Evolutionary conservation across 2,113 vertebrate species (phyloP).

Genomic region (Mesoclemmys tuberculata): DNA sequence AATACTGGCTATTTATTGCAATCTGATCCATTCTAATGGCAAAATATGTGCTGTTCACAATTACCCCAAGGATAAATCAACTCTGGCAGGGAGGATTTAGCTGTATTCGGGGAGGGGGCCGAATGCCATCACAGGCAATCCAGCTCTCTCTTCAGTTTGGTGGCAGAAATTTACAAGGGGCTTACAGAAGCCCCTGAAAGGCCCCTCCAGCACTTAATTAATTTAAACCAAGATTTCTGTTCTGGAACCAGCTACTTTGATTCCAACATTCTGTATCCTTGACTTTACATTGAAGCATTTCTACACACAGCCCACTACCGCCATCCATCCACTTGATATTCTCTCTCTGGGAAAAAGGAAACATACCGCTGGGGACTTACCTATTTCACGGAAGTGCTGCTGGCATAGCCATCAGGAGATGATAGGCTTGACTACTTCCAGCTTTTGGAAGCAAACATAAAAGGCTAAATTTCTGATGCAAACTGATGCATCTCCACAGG

Average conservation of each 20-base stretch:
- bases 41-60: background rate
- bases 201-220: background rate
- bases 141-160: too few relatives aligned
- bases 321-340: background rate
- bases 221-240: background rate
- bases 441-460: background rate
- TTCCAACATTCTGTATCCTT: background rate
- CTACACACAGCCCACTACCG: background rate
- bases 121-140: fast-evolving
- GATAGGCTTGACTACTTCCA: background rate
- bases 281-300: background rate
- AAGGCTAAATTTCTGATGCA: background rate
- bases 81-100: background rate
- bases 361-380: background rate
- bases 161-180: background rate
- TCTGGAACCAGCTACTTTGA: background rate
- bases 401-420: background rate
- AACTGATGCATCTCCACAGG: background rate
- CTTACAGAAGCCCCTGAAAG: background rate
- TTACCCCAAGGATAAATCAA: background rate
- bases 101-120: fast-evolving
- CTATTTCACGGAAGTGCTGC: background rate
- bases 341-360: background rate
- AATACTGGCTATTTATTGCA: background rate
- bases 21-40: background rate